Base-by-base conservation (phyloP, 1,140 invertebrate species). In the Dolichoris vasculosae region DNA sequence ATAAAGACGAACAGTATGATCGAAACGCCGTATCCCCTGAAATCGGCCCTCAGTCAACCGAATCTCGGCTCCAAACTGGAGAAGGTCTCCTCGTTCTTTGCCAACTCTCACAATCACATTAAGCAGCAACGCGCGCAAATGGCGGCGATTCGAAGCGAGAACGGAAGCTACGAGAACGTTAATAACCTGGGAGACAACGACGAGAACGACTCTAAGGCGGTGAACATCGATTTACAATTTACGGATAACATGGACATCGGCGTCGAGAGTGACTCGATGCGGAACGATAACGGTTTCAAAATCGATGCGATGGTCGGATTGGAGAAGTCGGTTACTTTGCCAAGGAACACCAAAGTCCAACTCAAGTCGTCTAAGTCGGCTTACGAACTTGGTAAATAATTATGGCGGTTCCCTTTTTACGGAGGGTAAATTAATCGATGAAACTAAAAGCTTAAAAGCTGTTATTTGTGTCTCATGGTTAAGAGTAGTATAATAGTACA, bases 101-200 rank as follows among this genome's bases (percentile, higher is more conserved):
- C 95, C 0, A 95, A 93, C 86, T 95, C 95, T 9, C 95, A 96
- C 88, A 95, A 95, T 88, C 95, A 96, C 83, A 95, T 96, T 59
- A 91, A 94, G 13, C 94, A 95, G 84, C 94, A 95, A 83, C 89
- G 92, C 8, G 90, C 89, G 43, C 89, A 92, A 85, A 88, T 91
- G 32, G 90, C 89, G 0, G 90, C 91, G 1, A 87, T 92, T 0
- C 89, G 91, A 35, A 90, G 86, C 30, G 90, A 90, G 32, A 88
- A 88, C 13, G 89, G 89, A 6, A 87, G 84, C 30, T 87, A 88
- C 73, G 35, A 87, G 75, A 85, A 63, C 71, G 26, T 87, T 13
- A 88, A 87, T 20, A 88, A 83, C 11, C 89, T 88, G 30, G 85
- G 73, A 15, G 84, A 77, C 43, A 89, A 90, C 82, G 92, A 93